Conservation (phyloP, 2,888 invertebrate genomes). For the Plagodis dolabraria region DNA sequence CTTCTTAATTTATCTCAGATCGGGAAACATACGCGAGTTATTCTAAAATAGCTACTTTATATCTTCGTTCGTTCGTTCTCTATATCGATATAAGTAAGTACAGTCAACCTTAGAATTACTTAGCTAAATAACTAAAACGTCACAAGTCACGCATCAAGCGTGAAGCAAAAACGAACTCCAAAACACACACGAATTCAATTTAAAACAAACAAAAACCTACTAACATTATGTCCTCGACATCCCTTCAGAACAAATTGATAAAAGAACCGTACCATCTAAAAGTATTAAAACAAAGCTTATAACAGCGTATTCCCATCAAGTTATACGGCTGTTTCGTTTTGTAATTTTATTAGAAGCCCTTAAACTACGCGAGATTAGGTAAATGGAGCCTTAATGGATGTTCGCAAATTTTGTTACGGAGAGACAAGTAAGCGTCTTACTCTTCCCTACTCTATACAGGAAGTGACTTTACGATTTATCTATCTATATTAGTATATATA, state of each 20-base stretch:
- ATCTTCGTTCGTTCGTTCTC: too few species aligned
- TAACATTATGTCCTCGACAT: background rate
- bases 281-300: constrained; percentile 26
- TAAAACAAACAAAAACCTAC: too few species aligned
- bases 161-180: too few species aligned
- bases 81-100: too few species aligned
- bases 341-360: constrained; percentile 53
- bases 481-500: background rate
- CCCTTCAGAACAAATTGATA: constrained; percentile 6
- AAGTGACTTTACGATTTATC: too few species aligned
- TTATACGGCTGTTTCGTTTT: constrained; percentile 44
- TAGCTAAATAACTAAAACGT: too few species aligned
- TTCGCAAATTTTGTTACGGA: constrained; percentile 52
- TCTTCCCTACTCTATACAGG: background rate
- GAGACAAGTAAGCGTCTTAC: constrained; percentile 22
- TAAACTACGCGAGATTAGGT: constrained; percentile 56
- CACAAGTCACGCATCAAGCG: too few species aligned
- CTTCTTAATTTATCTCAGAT: too few species aligned
- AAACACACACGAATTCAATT: too few species aligned
- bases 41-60: too few species aligned
- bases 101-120: too few species aligned
- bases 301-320: constrained; percentile 14
- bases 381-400: constrained; percentile 61
- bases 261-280: constrained; percentile 16
- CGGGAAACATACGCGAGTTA: too few species aligned